A percentile compares a stretch with the other conserved stretches of the same genome.
These are phyloP conservation scores for Drosophila formosana DNA, from an alignment of 2,888 invertebrate species.

Conservation along the genomic window DNA sequence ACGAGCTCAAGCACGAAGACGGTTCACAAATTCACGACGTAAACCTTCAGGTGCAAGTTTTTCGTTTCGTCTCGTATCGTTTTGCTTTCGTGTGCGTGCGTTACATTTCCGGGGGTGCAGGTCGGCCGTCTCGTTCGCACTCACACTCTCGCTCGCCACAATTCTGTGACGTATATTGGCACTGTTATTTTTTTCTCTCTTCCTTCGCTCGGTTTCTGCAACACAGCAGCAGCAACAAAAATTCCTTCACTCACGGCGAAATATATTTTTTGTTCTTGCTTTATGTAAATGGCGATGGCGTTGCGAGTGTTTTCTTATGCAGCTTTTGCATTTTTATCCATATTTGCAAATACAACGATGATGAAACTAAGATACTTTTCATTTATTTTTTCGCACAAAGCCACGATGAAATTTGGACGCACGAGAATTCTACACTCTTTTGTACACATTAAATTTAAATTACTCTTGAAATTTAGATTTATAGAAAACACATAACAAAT, in stretches of 20 bases:
- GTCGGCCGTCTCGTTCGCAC: conserved; percentile 58
- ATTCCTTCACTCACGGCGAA: conserved; percentile 56
- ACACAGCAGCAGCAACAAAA: conserved; percentile 60
- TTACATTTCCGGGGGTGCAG: conserved; percentile 82
- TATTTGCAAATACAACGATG: conserved; percentile 8
- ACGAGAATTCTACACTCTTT: conserved; percentile 11
- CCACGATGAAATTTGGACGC: conserved; percentile 12
- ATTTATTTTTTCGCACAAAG: conserved; percentile 20
- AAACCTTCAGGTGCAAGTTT: conserved; percentile 80
- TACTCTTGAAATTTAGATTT: conserved; percentile 57
- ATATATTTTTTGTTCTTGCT: conserved; percentile 28
- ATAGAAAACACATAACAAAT: conserved; percentile 43
- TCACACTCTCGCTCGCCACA: conserved; percentile 49
- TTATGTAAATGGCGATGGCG: conserved; percentile 62
- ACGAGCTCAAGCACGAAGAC: conserved; percentile 44
- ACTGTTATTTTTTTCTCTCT: conserved; percentile 54
- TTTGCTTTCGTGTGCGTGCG: conserved; percentile 44
- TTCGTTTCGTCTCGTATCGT: conserved; percentile 50
- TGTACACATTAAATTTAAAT: conserved; percentile 41
- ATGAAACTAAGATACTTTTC: conserved; percentile 5
- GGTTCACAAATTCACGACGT: conserved; percentile 17
- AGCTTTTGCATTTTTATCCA: conserved; percentile 31
- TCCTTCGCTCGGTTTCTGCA: conserved; percentile 50
- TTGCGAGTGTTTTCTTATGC: conserved; percentile 23
- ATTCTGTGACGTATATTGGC: conserved; percentile 68